Conservation (phyloP, 2,797 vertebrate species). For the Telmatherina bonti region DNA sequence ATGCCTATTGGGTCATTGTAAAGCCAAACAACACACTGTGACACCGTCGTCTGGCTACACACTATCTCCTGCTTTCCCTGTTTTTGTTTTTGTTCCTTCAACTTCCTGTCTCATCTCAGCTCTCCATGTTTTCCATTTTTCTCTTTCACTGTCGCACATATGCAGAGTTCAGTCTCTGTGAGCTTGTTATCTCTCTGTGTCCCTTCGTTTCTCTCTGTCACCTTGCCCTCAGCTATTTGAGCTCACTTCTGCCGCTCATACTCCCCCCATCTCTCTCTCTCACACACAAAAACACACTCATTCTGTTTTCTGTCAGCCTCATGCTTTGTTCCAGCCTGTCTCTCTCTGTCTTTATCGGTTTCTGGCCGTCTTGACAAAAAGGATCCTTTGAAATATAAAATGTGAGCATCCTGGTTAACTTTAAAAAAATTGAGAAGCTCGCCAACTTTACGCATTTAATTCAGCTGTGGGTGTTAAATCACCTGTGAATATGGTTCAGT, state of each 20-base stretch:
- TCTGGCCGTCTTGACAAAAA: conserved; percentile 33
- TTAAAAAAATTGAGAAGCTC: neutral
- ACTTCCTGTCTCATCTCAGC: conserved; percentile 62
- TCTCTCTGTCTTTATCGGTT: conserved; percentile 20
- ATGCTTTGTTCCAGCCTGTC: conserved; percentile 17
- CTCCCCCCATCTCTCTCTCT: conserved; percentile 29
- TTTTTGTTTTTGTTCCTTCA: conserved; percentile 65
- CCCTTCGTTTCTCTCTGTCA: conserved; percentile 70
- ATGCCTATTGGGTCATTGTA: conserved; percentile 77
- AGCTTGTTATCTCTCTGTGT: conserved; percentile 73
- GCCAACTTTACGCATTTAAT: neutral
- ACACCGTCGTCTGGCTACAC: conserved; percentile 63
- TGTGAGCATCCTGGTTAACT: neutral
- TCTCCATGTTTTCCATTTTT: conserved; percentile 56
- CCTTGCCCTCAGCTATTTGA: conserved; percentile 76
- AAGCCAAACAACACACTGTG: conserved; percentile 69
- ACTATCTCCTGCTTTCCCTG: conserved; percentile 30
- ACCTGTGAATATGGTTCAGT: fast-evolving
- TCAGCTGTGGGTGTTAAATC: neutral
- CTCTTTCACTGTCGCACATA: conserved; percentile 35
- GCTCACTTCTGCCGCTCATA: conserved; percentile 61
- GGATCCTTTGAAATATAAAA: neutral
- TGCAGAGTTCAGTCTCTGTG: conserved; percentile 46
- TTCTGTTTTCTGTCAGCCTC: conserved; percentile 42
- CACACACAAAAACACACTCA: conserved; percentile 37